These are phyloP conservation scores for Leptothorax acervorum DNA, from an alignment of 2,888 invertebrate genomes.

Conservation along the genomic window DNA sequence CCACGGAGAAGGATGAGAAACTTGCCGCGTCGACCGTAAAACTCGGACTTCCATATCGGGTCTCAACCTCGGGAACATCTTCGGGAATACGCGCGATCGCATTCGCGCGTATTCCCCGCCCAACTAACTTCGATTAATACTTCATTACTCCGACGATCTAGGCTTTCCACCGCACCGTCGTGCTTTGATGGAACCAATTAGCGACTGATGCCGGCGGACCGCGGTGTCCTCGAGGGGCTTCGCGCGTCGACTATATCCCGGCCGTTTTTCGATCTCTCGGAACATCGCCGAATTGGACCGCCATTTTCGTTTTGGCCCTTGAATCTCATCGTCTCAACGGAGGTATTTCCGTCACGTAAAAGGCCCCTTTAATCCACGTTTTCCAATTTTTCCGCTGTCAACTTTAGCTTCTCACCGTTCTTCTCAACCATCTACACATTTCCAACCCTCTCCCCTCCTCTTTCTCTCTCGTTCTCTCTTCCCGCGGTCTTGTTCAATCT, in stretches of 20 bases:
- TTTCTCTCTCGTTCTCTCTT: not conserved
- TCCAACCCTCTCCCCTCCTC: slow-evolving; percentile 18
- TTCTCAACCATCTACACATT: slow-evolving; percentile 48
- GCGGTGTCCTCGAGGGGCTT: not conserved
- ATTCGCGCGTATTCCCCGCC: not conserved
- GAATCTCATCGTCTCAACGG: slow-evolving; percentile 25
- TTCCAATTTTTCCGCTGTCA: slow-evolving; percentile 78
- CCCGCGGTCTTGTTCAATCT: slow-evolving; percentile 15
- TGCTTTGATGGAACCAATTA: slow-evolving; percentile 28
- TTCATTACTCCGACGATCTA: not conserved
- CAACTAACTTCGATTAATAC: slow-evolving; percentile 20
- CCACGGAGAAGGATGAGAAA: slow-evolving; percentile 52
- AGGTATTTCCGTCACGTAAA: slow-evolving; percentile 55
- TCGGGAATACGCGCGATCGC: not conserved
- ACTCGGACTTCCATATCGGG: slow-evolving; percentile 30
- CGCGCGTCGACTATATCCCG: not conserved
- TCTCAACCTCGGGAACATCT: not conserved
- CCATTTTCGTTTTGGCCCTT: slow-evolving; percentile 29
- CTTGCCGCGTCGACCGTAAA: slow-evolving; percentile 57
- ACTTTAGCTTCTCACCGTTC: slow-evolving; percentile 59
- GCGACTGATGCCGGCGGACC: not conserved
- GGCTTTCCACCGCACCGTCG: not conserved
- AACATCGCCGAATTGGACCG: slow-evolving; percentile 15
- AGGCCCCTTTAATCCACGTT: slow-evolving; percentile 75
- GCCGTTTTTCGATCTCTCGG: slow-evolving; percentile 1